A percentile compares a stretch with the other conserved stretches of the same genome.
Evolutionary conservation across 2,888 invertebrate genomes (phyloP).

Genomic region (Glaucopsyche alexis): DNA sequence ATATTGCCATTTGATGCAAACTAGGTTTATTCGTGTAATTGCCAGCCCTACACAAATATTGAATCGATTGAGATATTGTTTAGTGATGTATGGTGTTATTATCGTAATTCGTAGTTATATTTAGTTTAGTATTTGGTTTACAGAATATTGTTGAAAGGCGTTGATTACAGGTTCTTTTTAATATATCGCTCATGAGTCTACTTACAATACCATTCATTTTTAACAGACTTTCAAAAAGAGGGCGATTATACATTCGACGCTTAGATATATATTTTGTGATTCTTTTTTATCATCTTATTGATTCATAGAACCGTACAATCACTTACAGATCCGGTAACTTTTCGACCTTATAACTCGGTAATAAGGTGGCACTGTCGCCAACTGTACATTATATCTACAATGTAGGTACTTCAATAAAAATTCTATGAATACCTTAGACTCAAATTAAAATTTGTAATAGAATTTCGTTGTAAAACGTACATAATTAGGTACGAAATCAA

Average conservation of each 20-base stretch:
- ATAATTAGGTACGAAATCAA: constrained; percentile 76
- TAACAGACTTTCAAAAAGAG: no score
- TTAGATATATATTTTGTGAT: no score
- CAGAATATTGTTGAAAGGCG: neutral
- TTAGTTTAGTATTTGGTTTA: neutral
- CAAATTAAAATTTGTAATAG: constrained; percentile 16
- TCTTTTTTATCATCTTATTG: no score
- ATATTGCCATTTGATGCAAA: constrained; percentile 67
- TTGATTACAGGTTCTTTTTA: no score
- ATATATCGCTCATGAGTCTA: no score
- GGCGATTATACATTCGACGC: no score
- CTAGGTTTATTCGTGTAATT: constrained; percentile 62
- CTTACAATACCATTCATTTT: no score
- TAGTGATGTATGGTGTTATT: constrained; percentile 4
- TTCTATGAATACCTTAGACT: constrained; percentile 17
- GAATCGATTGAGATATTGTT: constrained; percentile 27
- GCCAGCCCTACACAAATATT: constrained; percentile 44
- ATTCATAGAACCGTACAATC: no score
- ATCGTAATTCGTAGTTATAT: neutral
- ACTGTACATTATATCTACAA: no score
- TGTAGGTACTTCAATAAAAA: neutral
- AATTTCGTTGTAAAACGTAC: constrained; percentile 53
- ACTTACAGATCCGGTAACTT: no score
- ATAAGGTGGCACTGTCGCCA: no score
- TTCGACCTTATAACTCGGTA: no score